Conservation (phyloP, 2,888 invertebrate genomes). For the Tenthredo scrophulariae region DNA sequence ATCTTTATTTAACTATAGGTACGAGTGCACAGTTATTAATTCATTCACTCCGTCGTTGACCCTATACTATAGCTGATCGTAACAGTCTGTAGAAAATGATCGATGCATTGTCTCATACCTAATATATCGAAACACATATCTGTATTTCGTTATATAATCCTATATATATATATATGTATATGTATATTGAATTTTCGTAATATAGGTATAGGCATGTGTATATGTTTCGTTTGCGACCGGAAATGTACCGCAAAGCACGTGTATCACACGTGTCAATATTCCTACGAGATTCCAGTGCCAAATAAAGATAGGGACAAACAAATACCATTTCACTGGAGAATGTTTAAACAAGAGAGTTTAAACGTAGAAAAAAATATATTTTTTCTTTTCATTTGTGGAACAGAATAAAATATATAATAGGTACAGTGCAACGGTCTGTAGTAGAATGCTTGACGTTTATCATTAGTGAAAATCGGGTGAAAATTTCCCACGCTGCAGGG, state of each 20-base stretch:
- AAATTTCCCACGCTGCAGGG: slow-evolving; percentile 31
- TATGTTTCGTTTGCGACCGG: slow-evolving; percentile 9
- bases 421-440: neutral
- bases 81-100: neutral
- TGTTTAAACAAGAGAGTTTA: neutral
- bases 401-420: neutral
- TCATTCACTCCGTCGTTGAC: neutral
- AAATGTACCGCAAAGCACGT: slow-evolving; percentile 40
- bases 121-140: neutral
- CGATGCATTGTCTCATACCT: neutral
- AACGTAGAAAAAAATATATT: neutral
- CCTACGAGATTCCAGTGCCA: slow-evolving; percentile 5
- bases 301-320: neutral
- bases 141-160: neutral
- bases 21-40: slow-evolving; percentile 22
- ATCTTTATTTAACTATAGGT: slow-evolving; percentile 18
- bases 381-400: neutral
- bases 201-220: neutral
- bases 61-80: neutral
- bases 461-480: slow-evolving; percentile 31
- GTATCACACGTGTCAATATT: slow-evolving; percentile 38
- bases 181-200: neutral
- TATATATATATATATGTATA: neutral
- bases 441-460: neutral
- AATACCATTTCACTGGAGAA: neutral